These are phyloP conservation scores for Folsomia candida DNA, from an alignment of 2,888 invertebrate species.

Conservation along the genomic window DNA sequence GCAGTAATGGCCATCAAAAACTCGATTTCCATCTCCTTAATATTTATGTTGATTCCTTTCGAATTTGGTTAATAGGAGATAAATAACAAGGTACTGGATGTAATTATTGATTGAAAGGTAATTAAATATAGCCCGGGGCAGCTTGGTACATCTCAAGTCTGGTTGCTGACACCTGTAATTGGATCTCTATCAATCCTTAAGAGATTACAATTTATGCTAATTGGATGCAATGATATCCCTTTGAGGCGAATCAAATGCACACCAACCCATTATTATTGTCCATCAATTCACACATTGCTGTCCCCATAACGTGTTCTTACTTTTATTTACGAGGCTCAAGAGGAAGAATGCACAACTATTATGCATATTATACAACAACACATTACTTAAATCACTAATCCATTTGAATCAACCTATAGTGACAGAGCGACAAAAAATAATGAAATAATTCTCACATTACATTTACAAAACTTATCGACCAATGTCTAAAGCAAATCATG, in stretches of 20 bases:
- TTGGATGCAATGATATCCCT: background rate
- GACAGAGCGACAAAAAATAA: background rate
- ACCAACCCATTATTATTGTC: background rate
- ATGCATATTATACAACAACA: background rate
- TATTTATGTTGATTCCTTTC: conserved; percentile 2
- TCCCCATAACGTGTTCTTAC: background rate
- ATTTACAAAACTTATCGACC: background rate
- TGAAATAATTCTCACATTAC: background rate
- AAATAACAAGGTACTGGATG: conserved; percentile 7
- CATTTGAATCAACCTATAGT: too few species aligned
- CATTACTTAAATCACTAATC: too few species aligned
- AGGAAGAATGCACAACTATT: too few species aligned
- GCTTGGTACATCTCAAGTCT: background rate
- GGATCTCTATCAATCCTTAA: background rate
- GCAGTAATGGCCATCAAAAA: conserved; percentile 4
- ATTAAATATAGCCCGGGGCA: background rate
- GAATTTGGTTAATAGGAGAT: conserved; percentile 2
- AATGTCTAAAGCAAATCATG: background rate
- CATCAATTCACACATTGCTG: background rate
- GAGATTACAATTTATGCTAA: conserved; percentile 14
- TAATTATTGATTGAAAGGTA: conserved; percentile 13
- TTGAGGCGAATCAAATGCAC: background rate
- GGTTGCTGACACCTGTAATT: background rate
- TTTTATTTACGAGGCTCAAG: conserved; percentile 4
- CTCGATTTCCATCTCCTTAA: conserved; percentile 1